A percentile compares a stretch with the other conserved stretches of the same genome.
phyloP scores from a whole-genome alignment of 2,797 vertebrate genomes.

The Xenopus petersii region DNA sequence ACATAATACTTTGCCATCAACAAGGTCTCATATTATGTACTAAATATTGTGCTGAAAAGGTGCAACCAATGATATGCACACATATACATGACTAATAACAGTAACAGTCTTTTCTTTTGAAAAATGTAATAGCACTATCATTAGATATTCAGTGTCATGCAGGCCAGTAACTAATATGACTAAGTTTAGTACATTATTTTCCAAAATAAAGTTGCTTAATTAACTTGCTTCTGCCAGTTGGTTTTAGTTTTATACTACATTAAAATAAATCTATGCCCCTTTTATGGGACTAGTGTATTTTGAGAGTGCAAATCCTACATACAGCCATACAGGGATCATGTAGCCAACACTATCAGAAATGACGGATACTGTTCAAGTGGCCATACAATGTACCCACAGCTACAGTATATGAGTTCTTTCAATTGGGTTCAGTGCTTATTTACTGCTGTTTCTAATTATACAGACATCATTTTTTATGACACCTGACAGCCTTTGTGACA shows the following conservation, averaged over 20 bases:
- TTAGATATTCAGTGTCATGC: background rate
- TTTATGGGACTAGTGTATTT: background rate
- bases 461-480: too few species aligned
- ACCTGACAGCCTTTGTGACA: too few species aligned
- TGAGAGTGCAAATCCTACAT: background rate
- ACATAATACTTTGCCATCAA: constrained; percentile 50
- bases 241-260: background rate
- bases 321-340: too few species aligned
- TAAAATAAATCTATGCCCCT: background rate
- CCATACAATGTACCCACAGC: too few species aligned
- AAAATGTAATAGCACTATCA: constrained; percentile 36
- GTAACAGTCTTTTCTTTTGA: constrained; percentile 47
- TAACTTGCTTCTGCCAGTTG: background rate
- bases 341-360: too few species aligned
- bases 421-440: too few species aligned
- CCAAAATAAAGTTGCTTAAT: background rate
- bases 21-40: constrained; percentile 44
- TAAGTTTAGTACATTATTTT: background rate
- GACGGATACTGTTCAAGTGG: too few species aligned
- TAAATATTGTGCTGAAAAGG: constrained; percentile 21
- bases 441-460: too few species aligned
- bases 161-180: background rate
- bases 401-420: too few species aligned
- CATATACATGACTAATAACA: background rate
- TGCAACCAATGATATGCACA: too few species aligned